Base-by-base conservation (phyloP, 2,113 vertebrate species). In the Calyptomena viridis region DNA sequence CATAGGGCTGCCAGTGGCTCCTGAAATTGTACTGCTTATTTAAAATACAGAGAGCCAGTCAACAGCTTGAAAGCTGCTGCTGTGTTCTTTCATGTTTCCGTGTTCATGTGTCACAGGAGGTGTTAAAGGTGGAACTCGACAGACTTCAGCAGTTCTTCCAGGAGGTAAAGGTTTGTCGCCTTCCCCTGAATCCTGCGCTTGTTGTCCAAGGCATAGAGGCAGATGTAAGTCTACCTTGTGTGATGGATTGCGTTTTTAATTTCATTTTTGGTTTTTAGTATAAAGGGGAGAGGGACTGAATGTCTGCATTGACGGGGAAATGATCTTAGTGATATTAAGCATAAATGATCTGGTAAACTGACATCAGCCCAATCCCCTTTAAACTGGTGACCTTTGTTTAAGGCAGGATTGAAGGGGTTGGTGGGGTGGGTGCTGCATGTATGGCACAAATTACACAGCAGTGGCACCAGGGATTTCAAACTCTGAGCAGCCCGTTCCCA, bases 121-220 rank as follows among this genome's bases (percentile, higher is more conserved):
- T 97, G 37, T 91, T 98, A n/a, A 75, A 95, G 7, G 60, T 79
- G 82, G 97, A 98, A 73, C 92, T 98, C 33, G 31, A 62, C 56
- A 96, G 82, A 63, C 91, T 98, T 28, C 89, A 97, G 47, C 87
- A 81, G 64, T 97, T 98, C 78, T 98, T 98, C 93, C 95, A 97
- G 77, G 94, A 94, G 73, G 86, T 94, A 22, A 95, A 95, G 42
- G 24, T 90, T 28, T 98, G 98, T 39, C 95, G 92, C 52, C 97
- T 98, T 72, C 98, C 98, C n/a, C 82, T 97, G 90, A 97, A 96
- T 79, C 98, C 97, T 0, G 91, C 96, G 0, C 80, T 97, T 0
- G 75, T 90, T 35, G 80, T 98, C 49, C 97, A 86, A 93, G 98
- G 97, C 53, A 74, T 98, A 68, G 95, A 97, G 47, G 62, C 35